Conservation (phyloP, 2,888 invertebrate species). For the Nyleta sp. region DNA sequence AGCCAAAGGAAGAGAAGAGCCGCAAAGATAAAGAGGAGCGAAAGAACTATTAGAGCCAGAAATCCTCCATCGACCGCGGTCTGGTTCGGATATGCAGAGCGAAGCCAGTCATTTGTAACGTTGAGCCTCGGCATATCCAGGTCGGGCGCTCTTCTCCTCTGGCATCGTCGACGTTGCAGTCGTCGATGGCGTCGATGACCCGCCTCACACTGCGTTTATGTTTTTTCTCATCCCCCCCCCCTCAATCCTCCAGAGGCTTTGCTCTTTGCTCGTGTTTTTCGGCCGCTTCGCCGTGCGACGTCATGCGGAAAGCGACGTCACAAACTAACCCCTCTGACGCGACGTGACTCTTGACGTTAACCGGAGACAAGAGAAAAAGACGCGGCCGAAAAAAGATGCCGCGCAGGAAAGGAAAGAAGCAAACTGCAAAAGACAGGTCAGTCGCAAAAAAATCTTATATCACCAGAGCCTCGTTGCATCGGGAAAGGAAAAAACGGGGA, state of each 20-base stretch:
- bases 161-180: constrained; percentile 26
- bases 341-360: constrained; percentile 79
- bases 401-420: constrained; percentile 47
- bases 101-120: constrained; percentile 77
- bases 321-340: constrained; percentile 77
- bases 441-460: constrained; percentile 52
- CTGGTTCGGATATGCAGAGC: constrained; percentile 78
- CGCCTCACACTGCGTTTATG: constrained; percentile 48
- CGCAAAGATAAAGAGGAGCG: constrained; percentile 43
- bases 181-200: constrained; percentile 62
- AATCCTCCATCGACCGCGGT: constrained; percentile 53
- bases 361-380: constrained; percentile 70
- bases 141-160: constrained; percentile 23
- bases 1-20: constrained; percentile 46
- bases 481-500: constrained; percentile 14
- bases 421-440: constrained; percentile 58
- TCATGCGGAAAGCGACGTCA: constrained; percentile 76
- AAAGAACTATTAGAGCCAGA: constrained; percentile 51
- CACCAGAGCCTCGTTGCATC: constrained; percentile 20
- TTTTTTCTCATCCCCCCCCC: constrained; percentile 27
- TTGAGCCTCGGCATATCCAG: constrained; percentile 69
- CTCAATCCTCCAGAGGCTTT: constrained; percentile 30
- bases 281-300: constrained; percentile 68
- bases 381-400: constrained; percentile 49
- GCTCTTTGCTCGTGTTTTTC: constrained; percentile 51